Evolutionary conservation across 2,113 vertebrate genomes (phyloP).

Genomic region (Hemiscyllium ocellatum): DNA sequence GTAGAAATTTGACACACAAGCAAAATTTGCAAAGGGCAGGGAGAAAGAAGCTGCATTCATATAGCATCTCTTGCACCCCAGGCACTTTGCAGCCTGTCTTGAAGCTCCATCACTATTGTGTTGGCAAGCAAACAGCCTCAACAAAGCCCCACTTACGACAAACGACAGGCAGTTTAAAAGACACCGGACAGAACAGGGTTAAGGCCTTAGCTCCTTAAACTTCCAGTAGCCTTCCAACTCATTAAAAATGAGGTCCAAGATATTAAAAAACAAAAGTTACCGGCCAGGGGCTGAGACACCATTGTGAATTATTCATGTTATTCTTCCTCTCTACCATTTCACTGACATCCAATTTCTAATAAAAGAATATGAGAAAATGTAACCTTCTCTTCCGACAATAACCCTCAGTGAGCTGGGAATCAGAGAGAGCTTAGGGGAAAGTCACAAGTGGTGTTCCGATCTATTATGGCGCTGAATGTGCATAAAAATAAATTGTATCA

Average conservation of each 20-base stretch:
- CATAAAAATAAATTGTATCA: neutral
- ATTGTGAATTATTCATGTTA: neutral
- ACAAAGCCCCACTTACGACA: neutral
- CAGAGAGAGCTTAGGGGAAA: neutral
- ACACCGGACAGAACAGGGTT: neutral
- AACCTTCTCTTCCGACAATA: constrained; percentile 11
- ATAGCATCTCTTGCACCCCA: neutral
- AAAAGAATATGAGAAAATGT: neutral
- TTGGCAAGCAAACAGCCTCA: neutral
- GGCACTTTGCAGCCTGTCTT: neutral
- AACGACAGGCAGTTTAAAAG: neutral
- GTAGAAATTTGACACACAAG: neutral
- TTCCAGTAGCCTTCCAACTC: neutral
- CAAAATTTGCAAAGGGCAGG: neutral
- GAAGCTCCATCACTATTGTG: neutral
- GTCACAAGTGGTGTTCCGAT: neutral
- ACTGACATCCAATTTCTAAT: neutral
- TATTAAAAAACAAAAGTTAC: neutral
- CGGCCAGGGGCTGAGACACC: no score
- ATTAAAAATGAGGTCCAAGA: neutral
- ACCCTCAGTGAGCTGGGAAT: neutral
- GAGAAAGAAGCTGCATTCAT: neutral
- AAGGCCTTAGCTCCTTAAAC: neutral
- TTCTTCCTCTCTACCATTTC: neutral
- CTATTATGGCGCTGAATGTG: neutral